Evolutionary conservation across 2,797 vertebrate genomes (phyloP), one percentile per base, ranked within the genome.

Genomic region (Acipenser transmontanus): DNA sequence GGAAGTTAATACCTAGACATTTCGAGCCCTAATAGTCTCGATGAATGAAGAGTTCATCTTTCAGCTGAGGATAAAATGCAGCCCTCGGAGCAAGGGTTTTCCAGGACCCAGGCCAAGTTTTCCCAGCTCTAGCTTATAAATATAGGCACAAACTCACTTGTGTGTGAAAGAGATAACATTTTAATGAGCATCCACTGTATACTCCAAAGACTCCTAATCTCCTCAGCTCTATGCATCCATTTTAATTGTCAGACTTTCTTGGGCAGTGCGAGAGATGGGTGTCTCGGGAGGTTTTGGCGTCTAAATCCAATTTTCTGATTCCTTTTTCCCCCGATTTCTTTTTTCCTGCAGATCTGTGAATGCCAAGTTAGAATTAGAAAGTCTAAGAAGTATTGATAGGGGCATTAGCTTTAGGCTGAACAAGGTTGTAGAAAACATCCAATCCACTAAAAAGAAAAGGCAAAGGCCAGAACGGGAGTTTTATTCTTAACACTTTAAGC

Each of bases 311-410:
- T 77, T 74, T 80, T 84, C 73, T 69, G 65, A 64, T 78, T 66
- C 76, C 74, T 62, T 77, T 83, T 77, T 17, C 17, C 17, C 17
- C 17, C 17, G 17, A 8, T 54, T 78, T 66, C 76, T 73, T 62
- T 77, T 83, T 77, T 54, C 9, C 52, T 54, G 52, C 60, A 61
- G 47, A 61, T 20, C 60, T 77, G 76, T 47, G 69, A 77, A 74
- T 74, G 78, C 72, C 79, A 63, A 78, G 72, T 77, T 81, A 66
- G 66, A 78, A 69, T 80, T 69, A 72, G 81, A 81, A 80, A 80
- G 66, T 64, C 73, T 81, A 82, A 81, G 80, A 81, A 82, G 80
- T 78, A 63, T 61, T 47, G 60, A 61, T 34, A 61, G 34, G 60
- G 47, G 1, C 34, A 20, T 61, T 61, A 47, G 17, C 11, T 54